These are phyloP conservation scores for Cuniculus paca DNA, from an alignment of 2,797 vertebrate genomes.

Conservation along the genomic window DNA sequence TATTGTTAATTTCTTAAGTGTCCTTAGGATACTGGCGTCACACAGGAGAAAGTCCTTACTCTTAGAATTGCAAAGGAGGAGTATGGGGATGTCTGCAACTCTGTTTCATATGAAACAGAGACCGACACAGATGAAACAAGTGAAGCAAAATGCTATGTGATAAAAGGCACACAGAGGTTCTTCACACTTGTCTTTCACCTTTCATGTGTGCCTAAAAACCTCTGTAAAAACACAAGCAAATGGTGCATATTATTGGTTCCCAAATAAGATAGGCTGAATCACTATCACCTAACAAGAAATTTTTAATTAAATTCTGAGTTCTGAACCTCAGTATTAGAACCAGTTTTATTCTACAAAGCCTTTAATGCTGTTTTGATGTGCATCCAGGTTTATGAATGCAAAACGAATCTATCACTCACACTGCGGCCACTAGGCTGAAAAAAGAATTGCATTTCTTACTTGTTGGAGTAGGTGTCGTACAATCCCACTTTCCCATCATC, in stretches of 20 bases:
- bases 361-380: neutral
- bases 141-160: neutral
- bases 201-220: neutral
- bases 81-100: neutral
- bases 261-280: neutral
- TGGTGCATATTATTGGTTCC: neutral
- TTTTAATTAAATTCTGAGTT: slow-evolving; percentile 40
- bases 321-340: neutral
- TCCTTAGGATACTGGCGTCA: neutral
- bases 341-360: neutral
- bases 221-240: slow-evolving; percentile 4
- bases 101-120: neutral
- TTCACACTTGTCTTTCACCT: neutral
- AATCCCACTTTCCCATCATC: slow-evolving; percentile 99
- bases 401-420: neutral
- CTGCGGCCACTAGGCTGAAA: neutral
- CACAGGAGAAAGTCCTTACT: neutral
- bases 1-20: slow-evolving; percentile 28
- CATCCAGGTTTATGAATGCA: neutral
- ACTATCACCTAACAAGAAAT: neutral
- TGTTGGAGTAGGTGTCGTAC: slow-evolving; percentile 95
- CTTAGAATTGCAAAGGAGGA: neutral
- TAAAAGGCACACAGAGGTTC: neutral
- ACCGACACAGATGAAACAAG: neutral
- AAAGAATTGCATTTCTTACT: slow-evolving; percentile 88